Percentiles rank a stretch among this genome's conserved stretches.
Evolutionary conservation across 2,888 invertebrate genomes (phyloP).

Genomic region (Drosophila kanekoi): DNA sequence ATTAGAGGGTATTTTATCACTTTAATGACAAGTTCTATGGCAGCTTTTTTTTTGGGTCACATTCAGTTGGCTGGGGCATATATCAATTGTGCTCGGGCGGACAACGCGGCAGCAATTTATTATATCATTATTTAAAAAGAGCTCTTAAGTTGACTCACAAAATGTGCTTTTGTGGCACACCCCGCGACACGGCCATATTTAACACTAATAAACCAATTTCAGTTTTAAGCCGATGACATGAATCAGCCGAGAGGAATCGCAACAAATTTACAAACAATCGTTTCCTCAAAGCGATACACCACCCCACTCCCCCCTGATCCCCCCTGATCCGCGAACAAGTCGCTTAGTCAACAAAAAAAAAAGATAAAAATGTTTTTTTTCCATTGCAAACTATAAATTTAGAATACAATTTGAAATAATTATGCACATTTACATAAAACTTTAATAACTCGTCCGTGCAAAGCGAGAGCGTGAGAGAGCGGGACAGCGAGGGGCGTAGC

Average conservation of each 20-base stretch:
- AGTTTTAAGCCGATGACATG: constrained; percentile 69
- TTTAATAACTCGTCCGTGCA: constrained; percentile 63
- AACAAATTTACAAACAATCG: constrained; percentile 59
- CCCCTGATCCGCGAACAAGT: constrained; percentile 12
- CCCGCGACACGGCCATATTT: constrained; percentile 62
- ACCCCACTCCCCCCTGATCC: neutral
- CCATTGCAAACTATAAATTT: constrained; percentile 78
- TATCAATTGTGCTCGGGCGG: constrained; percentile 24
- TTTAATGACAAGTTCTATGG: constrained; percentile 35
- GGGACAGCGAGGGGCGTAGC: constrained; percentile 11
- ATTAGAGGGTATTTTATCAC: constrained; percentile 29
- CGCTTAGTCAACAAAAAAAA: constrained; percentile 51
- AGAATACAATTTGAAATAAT: constrained; percentile 78
- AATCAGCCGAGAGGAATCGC: constrained; percentile 62
- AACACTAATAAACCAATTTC: constrained; percentile 76
- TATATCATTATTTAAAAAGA: constrained; percentile 44
- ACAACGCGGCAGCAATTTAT: constrained; percentile 31
- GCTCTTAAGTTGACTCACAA: constrained; percentile 46
- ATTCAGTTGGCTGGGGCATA: constrained; percentile 2
- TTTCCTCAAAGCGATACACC: constrained; percentile 15
- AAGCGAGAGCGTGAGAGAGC: constrained; percentile 31
- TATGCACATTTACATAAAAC: constrained; percentile 76
- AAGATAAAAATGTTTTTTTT: constrained; percentile 16
- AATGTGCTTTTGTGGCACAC: constrained; percentile 35
- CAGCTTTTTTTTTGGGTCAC: constrained; percentile 18